A percentile compares a stretch with the other conserved stretches of the same genome.
Evolutionary conservation across 1,140 invertebrate genomes (phyloP).

Genomic region (Danaus plexippus): DNA sequence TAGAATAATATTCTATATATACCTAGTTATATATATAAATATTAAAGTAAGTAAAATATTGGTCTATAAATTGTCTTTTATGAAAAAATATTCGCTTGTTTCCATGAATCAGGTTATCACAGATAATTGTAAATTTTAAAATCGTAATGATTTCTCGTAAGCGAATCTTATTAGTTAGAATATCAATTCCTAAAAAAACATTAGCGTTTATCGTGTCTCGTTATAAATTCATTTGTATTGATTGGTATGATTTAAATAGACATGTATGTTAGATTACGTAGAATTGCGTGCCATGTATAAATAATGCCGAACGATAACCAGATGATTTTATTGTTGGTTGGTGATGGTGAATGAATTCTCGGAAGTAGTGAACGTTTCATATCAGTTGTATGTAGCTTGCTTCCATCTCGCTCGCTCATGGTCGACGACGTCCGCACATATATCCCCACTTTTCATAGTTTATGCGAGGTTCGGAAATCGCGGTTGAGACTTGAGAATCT

Average conservation of each 20-base stretch:
- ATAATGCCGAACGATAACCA: slow-evolving; percentile 42
- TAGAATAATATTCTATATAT: too few species aligned
- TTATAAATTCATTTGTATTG: slow-evolving; percentile 5
- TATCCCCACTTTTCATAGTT: slow-evolving; percentile 22
- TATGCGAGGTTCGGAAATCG: too few species aligned
- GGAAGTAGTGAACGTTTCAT: slow-evolving; percentile 54
- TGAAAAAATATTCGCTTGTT: too few species aligned
- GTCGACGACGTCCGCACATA: slow-evolving; percentile 22
- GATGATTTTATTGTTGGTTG: slow-evolving; percentile 39
- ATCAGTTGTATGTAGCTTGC: slow-evolving; percentile 24
- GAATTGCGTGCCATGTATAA: slow-evolving; percentile 29
- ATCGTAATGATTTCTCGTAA: too few species aligned
- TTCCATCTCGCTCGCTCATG: slow-evolving; percentile 12
- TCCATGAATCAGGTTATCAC: too few species aligned
- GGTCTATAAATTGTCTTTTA: too few species aligned
- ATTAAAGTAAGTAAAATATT: too few species aligned
- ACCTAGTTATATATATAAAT: too few species aligned
- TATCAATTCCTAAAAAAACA: neutral
- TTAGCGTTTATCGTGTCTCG: neutral
- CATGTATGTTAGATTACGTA: slow-evolving; percentile 31
- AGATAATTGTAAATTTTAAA: too few species aligned
- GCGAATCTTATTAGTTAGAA: too few species aligned
- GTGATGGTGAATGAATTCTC: slow-evolving; percentile 53
- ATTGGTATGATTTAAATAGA: slow-evolving; percentile 21
- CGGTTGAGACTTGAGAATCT: too few species aligned